phyloP scores from a whole-genome alignment of 2,113 vertebrate genomes.

The Archocentrus centrarchus region DNA sequence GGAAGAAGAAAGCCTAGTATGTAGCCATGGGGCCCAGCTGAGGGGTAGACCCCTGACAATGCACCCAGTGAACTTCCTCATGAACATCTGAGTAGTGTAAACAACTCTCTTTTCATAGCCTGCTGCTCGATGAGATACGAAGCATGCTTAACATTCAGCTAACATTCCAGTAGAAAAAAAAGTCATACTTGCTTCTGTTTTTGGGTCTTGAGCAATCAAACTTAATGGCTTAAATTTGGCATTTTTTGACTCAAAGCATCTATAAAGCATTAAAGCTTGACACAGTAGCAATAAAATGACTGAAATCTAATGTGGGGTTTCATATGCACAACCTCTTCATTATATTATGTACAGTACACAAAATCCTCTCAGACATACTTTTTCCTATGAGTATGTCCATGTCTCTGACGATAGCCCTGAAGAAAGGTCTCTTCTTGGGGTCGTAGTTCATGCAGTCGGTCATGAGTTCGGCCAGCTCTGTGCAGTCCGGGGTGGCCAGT shows the following conservation, averaged over 20 bases:
- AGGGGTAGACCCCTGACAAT: slow-evolving; percentile 57
- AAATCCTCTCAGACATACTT: slow-evolving; percentile 79
- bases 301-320: not conserved
- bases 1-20: slow-evolving; percentile 37
- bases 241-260: not conserved
- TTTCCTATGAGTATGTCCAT: slow-evolving; percentile 91
- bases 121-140: slow-evolving; percentile 22
- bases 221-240: not conserved
- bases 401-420: slow-evolving; percentile 96
- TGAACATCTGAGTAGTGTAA: slow-evolving; percentile 55
- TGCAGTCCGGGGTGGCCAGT: slow-evolving; percentile 89
- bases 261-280: not conserved
- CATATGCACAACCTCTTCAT: not conserved
- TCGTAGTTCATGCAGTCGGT: slow-evolving; percentile 98
- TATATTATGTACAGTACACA: not conserved
- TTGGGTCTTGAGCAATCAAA: not conserved
- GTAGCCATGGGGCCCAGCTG: slow-evolving; percentile 49
- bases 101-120: slow-evolving; percentile 54
- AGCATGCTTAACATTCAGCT: slow-evolving; percentile 44
- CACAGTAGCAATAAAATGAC: not conserved
- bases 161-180: slow-evolving; percentile 22
- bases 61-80: slow-evolving; percentile 71
- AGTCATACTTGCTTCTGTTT: not conserved
- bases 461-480: slow-evolving; percentile 94
- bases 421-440: slow-evolving; percentile 94